Evolutionary conservation across 1,140 invertebrate genomes (phyloP), one percentile per base, ranked within the genome.

Genomic region (Leptonema lineaticorne): DNA sequence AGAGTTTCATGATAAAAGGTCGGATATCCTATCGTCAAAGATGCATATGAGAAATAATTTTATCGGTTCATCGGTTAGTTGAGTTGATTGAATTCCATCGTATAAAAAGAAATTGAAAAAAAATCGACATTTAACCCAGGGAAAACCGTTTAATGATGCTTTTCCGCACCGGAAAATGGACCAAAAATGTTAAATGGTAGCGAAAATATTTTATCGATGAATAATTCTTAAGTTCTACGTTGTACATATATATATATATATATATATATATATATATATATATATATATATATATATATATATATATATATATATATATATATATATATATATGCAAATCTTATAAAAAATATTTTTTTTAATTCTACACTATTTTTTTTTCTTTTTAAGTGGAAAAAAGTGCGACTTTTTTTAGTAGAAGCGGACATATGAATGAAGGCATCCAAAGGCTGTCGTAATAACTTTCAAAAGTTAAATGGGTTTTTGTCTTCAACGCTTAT

Each of bases 381-480:
- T n/a, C n/a, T 41, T 41, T 41, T 4, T n/a, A n/a, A n/a, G n/a
- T n/a, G n/a, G n/a, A n/a, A n/a, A 41, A 41, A 11, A 41, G 9
- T 41, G 2, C n/a, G n/a, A 16, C 24, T 7, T 14, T 24, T 53
- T 53, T 53, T 53, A 11, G 18, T 11, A 53, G 27, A 26, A 24
- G 24, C 5, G 9, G 50, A 53, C 50, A 24, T 53, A 26, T 53
- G 50, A 53, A 53, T 1, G 50, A 53, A 53, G 27, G 20, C 50
- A 24, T 26, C 50, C 6, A 24, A 50, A 53, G 50, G 24, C 18
- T 27, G 20, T 45, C 22, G 37, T 64, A 64, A 64, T 64, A 64
- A 64, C 45, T 64, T 64, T 1, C 29, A 50, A 50, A 64, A 64
- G 63, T 64, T 64, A 50, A 64, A 64, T 64, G 63, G 63, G 63